Base-by-base conservation (phyloP, 1,140 invertebrate genomes). In the Platyscapa corneri region DNA sequence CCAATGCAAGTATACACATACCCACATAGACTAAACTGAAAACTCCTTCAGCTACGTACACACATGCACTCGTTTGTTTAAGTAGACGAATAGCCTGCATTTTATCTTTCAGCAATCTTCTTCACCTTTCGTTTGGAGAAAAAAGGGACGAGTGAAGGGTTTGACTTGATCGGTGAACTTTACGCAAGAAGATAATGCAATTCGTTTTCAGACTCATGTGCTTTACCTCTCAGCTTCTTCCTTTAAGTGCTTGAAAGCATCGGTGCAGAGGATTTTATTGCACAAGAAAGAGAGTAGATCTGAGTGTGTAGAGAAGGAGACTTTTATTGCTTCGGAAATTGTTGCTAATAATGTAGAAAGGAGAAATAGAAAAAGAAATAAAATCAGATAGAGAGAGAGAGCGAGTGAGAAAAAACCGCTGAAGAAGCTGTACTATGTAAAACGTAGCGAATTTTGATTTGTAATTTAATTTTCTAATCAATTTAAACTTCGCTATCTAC, bases 191-290 rank as follows among this genome's bases (percentile, higher is more conserved):
- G 76, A 78, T 78, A 78, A 78, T 78, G 76, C 53, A 42, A 60
- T 80, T 80, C 49, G 16, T 53, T 53, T 53, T 53, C 49, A 53
- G 49, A 30, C 18, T 3, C 30, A 75, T 75, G 20, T 10, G 77
- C 60, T 65, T 42, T 53, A 53, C 16, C 49, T 53, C 49, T 18
- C 49, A 20, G 49, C 16, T 53, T 53, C 79, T 53, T 79, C 42
- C 39, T 46, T 49, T 81, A 81, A 81, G 67, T 81, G 42, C 79
- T 81, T 67, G 65, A 81, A 70, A 81, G 65, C 79, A 81, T 81
- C 60, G 64, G 14, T 3, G 79, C 32, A 27, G 12, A 3, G 42
- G 23, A 27, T 65, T 80, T 80, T 80, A 67, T 53, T 53, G 49
- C 16, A 16, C 7, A 2, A 53, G 49, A 53, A 87, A 84, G 86